Evolutionary conservation across 2,888 invertebrate genomes (phyloP).

Genomic region (Lagria hirta): DNA sequence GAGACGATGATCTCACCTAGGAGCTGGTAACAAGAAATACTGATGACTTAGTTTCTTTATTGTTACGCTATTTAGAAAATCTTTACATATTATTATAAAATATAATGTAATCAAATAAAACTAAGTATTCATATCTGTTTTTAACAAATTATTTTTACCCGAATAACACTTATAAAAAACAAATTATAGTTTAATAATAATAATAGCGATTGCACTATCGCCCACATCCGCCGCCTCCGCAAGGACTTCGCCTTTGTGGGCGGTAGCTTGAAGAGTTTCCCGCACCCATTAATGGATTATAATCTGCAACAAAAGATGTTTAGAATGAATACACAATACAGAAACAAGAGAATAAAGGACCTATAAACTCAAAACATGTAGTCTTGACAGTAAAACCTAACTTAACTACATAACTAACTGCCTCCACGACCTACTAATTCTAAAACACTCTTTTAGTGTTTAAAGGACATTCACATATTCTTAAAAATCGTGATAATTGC

Average conservation of each 20-base stretch:
- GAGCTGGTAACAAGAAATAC: conserved; percentile 8
- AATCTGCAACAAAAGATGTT: conserved; percentile 32
- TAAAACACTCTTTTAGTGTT: too few species aligned
- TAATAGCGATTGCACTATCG: conserved; percentile 15
- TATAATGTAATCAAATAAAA: conserved; percentile 21
- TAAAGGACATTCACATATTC: too few species aligned
- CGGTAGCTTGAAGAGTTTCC: conserved; percentile 36
- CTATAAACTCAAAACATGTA: too few species aligned
- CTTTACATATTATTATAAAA: conserved; percentile 31
- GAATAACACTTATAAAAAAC: neutral
- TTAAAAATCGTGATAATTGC: too few species aligned
- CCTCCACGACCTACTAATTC: too few species aligned
- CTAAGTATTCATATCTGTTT: conserved; percentile 5
- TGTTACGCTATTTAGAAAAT: conserved; percentile 29
- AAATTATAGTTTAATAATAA: neutral
- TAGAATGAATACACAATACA: conserved; percentile 1
- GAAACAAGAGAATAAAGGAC: too few species aligned
- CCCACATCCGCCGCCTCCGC: conserved; percentile 39
- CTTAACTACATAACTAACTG: too few species aligned
- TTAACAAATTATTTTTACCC: conserved; percentile 1
- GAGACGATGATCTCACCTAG: conserved; percentile 53
- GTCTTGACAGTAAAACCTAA: too few species aligned
- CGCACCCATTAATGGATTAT: conserved; percentile 38
- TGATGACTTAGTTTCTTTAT: conserved; percentile 25
- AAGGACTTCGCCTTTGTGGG: conserved; percentile 35